These are phyloP conservation scores for Phylloscopus whistleri DNA, from an alignment of 2,113 vertebrate species.

Conservation along the genomic window DNA sequence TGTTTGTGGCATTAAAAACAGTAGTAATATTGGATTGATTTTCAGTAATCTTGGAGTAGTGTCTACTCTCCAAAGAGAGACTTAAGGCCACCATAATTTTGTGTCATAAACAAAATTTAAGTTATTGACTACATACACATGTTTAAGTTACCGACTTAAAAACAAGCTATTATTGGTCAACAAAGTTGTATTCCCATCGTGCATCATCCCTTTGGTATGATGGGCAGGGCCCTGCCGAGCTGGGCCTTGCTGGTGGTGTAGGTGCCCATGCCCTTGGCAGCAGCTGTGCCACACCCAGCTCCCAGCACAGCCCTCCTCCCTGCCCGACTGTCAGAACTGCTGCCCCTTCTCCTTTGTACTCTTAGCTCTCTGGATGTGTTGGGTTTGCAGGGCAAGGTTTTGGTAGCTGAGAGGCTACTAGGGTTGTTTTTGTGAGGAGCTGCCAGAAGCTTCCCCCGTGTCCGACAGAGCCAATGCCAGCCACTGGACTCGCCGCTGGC, in stretches of 20 bases:
- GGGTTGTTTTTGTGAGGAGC: neutral
- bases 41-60: neutral
- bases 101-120: neutral
- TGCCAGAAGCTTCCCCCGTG: neutral
- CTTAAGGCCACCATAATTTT: neutral
- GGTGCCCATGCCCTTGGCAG: neutral
- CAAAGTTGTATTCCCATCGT: neutral
- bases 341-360: neutral
- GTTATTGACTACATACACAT: too few relatives aligned
- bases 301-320: neutral
- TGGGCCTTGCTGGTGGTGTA: rapidly evolving
- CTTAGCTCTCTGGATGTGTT: neutral
- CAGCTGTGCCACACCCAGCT: neutral
- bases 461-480: neutral
- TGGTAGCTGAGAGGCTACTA: neutral
- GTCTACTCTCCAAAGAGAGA: neutral
- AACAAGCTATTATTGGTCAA: neutral
- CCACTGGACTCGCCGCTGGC: rapidly evolving
- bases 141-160: neutral
- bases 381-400: neutral
- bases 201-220: neutral
- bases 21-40: neutral
- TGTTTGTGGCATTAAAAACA: neutral
- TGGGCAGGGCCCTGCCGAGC: neutral
- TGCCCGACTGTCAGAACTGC: rapidly evolving